Evolutionary conservation across 2,797 vertebrate genomes (phyloP).

Genomic region (Macrochelys suwanniensis): DNA sequence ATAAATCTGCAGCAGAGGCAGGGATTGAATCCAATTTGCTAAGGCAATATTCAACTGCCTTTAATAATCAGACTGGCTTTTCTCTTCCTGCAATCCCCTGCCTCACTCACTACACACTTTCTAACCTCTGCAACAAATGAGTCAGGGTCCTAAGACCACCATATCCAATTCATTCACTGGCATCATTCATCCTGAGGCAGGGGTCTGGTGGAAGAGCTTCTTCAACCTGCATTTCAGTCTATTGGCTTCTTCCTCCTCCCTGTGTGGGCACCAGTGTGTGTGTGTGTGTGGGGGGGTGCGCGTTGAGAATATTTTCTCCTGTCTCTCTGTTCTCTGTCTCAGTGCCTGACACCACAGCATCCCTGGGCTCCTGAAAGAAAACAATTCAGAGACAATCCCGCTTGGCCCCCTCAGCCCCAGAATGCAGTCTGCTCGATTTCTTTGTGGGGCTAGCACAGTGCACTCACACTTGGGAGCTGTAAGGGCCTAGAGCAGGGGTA

Average conservation of each 20-base stretch:
- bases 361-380: too few species aligned
- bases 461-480: background rate
- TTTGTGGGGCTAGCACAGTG: background rate
- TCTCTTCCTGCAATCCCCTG: background rate
- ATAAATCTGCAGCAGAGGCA: background rate
- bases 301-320: background rate
- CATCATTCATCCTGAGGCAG: background rate
- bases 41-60: background rate
- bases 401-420: background rate
- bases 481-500: background rate
- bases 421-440: background rate
- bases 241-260: background rate
- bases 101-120: background rate
- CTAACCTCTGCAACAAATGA: background rate
- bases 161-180: background rate
- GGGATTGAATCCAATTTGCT: background rate
- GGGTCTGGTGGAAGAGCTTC: background rate
- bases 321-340: background rate
- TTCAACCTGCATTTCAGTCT: background rate
- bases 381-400: too few species aligned
- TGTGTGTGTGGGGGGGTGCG: background rate
- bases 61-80: background rate
- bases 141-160: background rate
- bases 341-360: too few species aligned
- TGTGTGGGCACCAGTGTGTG: background rate